Evolutionary conservation across 2,888 invertebrate genomes (phyloP), one percentile per base, ranked within the genome.

Genomic region (Petrolisthes manimaculis): DNA sequence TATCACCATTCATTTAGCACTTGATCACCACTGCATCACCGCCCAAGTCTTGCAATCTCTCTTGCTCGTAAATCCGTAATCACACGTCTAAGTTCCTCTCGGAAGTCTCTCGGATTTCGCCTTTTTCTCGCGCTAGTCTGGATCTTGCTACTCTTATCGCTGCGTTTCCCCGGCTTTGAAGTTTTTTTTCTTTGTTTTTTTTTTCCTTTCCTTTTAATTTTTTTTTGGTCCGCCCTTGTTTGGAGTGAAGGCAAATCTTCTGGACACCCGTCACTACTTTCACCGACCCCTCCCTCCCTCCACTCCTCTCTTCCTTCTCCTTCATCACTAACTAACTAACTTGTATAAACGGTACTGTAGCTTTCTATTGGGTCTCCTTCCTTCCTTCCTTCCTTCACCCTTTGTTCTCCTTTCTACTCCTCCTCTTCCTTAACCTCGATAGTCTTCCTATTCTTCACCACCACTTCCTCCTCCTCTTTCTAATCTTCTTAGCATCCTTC

Each of bases 371-470:
- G 2, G 21, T 37, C 78, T 51, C 78, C 78, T 37, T 53, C 78
- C 78, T 56, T 51, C 78, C 78, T 37, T 53, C 78, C 78, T 56
- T 81, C n/a, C 4, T 56, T 81, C 81, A 5, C 67, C 82, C 24
- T 82, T 2, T 14, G 6, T n/a, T 67, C 24, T 53, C 37, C 21
- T 56, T n/a, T 56, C n/a, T n/a, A 6, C 18, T 61, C 54, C 21
- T 21, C 55, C n/a, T n/a, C 21, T 55, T 18, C 12, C 9, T 69
- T 37, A 9, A 14, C 51, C 5, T 69, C 37, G 37, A 24, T 37
- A 12, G 3, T 82, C 51, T 37, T 82, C 37, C 37, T 69, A 0
- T 37, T 69, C 12, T 37, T 18, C 5, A 51, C 21, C 51, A 24
- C 21, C 24, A n/a, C 77, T 77, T 24, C 37, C 37, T 37, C 54